Percentiles rank a stretch among this genome's conserved stretches.
Conservation (phyloP, 2,113 vertebrate genomes). For the Indicator indicator region DNA sequence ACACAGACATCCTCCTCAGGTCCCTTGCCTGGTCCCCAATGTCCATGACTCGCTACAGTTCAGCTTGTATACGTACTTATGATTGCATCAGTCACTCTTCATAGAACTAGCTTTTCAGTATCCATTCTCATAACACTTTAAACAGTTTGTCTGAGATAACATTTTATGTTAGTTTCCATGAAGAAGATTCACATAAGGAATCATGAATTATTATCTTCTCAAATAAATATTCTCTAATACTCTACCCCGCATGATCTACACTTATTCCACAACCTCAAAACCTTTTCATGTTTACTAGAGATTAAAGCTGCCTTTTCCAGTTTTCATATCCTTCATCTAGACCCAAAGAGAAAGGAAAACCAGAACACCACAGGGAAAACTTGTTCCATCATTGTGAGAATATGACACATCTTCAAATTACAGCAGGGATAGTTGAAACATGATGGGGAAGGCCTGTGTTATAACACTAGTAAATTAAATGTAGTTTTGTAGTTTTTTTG, state of each 20-base stretch:
- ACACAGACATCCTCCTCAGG: not conserved
- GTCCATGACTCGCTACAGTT: not conserved
- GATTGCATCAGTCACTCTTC: not conserved
- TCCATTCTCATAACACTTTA: not conserved
- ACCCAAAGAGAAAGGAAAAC: not conserved
- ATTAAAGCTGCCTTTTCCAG: not conserved
- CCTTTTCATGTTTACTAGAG: not conserved
- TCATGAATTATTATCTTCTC: not conserved
- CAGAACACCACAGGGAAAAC: not conserved
- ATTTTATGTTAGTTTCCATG: not conserved
- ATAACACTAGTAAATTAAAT: conserved; percentile 32
- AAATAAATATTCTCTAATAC: not conserved
- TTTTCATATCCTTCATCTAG: not conserved
- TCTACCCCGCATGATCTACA: not conserved
- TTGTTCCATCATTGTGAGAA: not conserved
- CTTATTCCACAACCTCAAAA: not conserved
- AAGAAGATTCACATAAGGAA: not conserved
- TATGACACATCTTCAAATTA: not conserved
- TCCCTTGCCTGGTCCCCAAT: not conserved
- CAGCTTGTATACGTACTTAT: not conserved
- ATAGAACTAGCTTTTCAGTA: not conserved
- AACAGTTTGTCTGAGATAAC: not conserved
- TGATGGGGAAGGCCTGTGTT: not conserved
- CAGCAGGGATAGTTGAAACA: not conserved
- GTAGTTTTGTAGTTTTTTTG: not conserved